A percentile compares a stretch with the other conserved stretches of the same genome.
Conservation (phyloP, 64 coral and sea anemone species). For the Platygyra sinensis region DNA sequence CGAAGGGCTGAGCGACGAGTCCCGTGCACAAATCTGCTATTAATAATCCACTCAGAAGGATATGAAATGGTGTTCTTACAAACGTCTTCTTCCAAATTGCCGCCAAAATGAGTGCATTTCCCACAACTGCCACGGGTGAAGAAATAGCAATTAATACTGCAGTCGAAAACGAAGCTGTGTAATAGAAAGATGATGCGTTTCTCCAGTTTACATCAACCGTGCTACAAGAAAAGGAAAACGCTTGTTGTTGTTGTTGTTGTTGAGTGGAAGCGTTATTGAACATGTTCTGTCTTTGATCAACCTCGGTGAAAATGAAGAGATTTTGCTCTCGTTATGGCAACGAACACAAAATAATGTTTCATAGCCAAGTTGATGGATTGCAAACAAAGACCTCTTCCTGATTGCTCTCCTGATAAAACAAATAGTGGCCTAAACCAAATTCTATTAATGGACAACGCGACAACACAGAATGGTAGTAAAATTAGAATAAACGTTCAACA, state of each 20-base stretch:
- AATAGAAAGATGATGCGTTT: not conserved
- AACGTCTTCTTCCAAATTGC: slow-evolving; percentile 2
- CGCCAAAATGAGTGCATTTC: slow-evolving; percentile 26
- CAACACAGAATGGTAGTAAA: too few species aligned
- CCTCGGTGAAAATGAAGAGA: too few species aligned
- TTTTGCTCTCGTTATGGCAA: too few species aligned
- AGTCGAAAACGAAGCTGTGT: not conserved
- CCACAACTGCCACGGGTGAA: slow-evolving; percentile 6
- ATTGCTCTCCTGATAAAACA: too few species aligned
- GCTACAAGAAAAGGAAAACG: not conserved
- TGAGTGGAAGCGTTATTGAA: not conserved
- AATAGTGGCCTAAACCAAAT: too few species aligned
- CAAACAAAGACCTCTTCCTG: too few species aligned
- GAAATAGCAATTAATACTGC: not conserved
- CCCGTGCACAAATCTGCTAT: not conserved
- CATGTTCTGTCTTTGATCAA: too few species aligned
- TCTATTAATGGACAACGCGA: too few species aligned
- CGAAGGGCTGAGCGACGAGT: not conserved
- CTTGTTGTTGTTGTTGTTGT: not conserved
- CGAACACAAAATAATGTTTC: too few species aligned
- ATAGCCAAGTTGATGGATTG: too few species aligned
- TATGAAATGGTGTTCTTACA: slow-evolving; percentile 2
- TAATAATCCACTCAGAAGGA: not conserved
- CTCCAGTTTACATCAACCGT: too few species aligned
- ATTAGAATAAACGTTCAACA: too few species aligned